phyloP scores from a whole-genome alignment of 2,797 vertebrate genomes.

The Hippopotamyrus pictus region DNA sequence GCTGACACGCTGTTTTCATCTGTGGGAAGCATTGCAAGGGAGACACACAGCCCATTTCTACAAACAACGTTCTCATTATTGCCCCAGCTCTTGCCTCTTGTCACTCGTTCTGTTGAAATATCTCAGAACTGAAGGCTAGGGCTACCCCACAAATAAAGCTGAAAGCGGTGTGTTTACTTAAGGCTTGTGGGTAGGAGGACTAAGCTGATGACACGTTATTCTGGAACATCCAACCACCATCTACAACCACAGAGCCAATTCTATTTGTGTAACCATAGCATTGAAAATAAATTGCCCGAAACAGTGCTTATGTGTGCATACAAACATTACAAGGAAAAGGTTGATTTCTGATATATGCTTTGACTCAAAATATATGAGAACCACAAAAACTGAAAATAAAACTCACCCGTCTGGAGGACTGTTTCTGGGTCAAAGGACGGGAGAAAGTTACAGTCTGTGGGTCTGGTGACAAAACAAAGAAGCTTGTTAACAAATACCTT shows the following conservation, averaged over 20 bases:
- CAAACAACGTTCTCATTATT: slow-evolving; percentile 30
- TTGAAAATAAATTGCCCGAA: neutral
- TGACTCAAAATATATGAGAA: neutral
- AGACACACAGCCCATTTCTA: slow-evolving; percentile 36
- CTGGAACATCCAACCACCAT: slow-evolving; percentile 13
- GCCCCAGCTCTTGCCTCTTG: neutral
- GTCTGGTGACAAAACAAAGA: slow-evolving; percentile 56
- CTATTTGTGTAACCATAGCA: neutral
- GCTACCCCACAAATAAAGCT: slow-evolving; percentile 23
- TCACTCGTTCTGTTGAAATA: slow-evolving; percentile 22
- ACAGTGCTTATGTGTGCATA: neutral
- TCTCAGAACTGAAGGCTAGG: slow-evolving; percentile 8
- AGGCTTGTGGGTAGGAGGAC: neutral
- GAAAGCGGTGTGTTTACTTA: neutral
- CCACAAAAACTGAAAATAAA: slow-evolving; percentile 3
- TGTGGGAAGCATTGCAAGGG: slow-evolving; percentile 41
- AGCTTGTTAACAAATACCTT: slow-evolving; percentile 11
- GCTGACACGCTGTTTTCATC: slow-evolving; percentile 22
- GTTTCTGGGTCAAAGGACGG: slow-evolving; percentile 92
- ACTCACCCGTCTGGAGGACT: slow-evolving; percentile 87
- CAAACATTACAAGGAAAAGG: neutral
- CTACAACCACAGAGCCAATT: slow-evolving; percentile 15
- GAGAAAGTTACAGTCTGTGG: slow-evolving; percentile 78
- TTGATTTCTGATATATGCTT: neutral
- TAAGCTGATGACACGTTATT: slow-evolving; percentile 18